Percentiles rank a stretch among this genome's conserved stretches.
Conservation (phyloP, 2,888 invertebrate species). For the Pyrochroa serraticornis region DNA sequence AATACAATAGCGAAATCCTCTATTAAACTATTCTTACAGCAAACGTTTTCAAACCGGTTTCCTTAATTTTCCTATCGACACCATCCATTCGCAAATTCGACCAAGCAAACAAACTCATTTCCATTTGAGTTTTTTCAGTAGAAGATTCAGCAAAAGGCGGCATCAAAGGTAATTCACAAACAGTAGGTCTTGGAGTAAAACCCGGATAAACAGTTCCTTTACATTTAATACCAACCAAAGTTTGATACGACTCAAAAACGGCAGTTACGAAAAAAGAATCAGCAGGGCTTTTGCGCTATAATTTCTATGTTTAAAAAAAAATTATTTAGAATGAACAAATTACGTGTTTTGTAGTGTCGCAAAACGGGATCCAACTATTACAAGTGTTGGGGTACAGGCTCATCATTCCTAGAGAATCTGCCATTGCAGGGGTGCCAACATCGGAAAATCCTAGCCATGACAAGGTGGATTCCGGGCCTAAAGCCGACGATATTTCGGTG, state of each 20-base stretch:
- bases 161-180: constrained; percentile 75
- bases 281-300: constrained; percentile 68
- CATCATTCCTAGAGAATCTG: constrained; percentile 79
- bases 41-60: constrained; percentile 87
- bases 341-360: constrained; percentile 76
- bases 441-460: constrained; percentile 83
- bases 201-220: constrained; percentile 88
- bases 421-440: constrained; percentile 76
- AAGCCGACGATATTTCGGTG: constrained; percentile 65
- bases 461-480: constrained; percentile 71
- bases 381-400: constrained; percentile 72
- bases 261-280: constrained; percentile 80
- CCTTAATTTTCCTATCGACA: constrained; percentile 72
- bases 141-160: constrained; percentile 58
- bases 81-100: constrained; percentile 67
- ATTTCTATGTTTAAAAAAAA: constrained; percentile 20
- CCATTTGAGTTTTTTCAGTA: constrained; percentile 81
- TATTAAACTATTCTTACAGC: constrained; percentile 66
- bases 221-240: constrained; percentile 82
- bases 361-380: constrained; percentile 81
- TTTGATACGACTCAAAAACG: constrained; percentile 78
- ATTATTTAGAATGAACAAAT: constrained; percentile 44
- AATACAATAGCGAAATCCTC: constrained; percentile 33
- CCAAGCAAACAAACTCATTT: constrained; percentile 74
- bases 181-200: constrained; percentile 84